Evolutionary conservation across 2,113 vertebrate genomes (phyloP), one percentile per base, ranked within the genome.

Genomic region (Ancistrus triradiatus): DNA sequence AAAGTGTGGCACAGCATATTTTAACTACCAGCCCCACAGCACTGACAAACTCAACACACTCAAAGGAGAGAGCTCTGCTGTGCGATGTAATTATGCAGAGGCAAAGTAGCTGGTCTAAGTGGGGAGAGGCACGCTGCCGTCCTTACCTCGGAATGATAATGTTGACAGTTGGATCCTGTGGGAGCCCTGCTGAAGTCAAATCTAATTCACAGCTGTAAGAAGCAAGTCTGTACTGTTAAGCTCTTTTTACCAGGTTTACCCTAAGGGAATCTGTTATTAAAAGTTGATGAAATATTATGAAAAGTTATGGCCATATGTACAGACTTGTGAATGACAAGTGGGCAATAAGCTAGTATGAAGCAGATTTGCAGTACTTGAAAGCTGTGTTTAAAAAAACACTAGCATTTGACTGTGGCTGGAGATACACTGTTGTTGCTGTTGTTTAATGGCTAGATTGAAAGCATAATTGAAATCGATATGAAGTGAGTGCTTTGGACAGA

Each of bases 211-310:
- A 56, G 52, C 63, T 66, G 63, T 57, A 56, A 38, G 63, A 57
- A 65, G 19, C 9, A 44, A 22, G 17, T 56, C 50, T 25, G 25
- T 53, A 28, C 38, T 53, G 42, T 33, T 37, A 37, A 57, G n/a
- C 31, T 47, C 19, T 44, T 56, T 65, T 42, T 47, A 56, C 51
- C 42, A 57, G 63, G 31, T 27, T 17, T 56, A 47, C 52, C 31
- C 43, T 56, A 9, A 46, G 28, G 51, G 21, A 56, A 47, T 56
- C 42, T 47, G 56, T 40, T 28, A 66, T 66, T 66, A 66, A 64
- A 64, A 53, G 37, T 22, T 44, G 49, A 56, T 66, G 51, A 66
- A 66, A 56, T 57, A 65, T 44, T 66, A 66, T 47, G 51, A 57
- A 55, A 64, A 56, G 33, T 47, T 28, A 24, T 8, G 21, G n/a